Evolutionary conservation across 2,888 invertebrate genomes (phyloP).

Genomic region (Pachliopta kotzebuea): DNA sequence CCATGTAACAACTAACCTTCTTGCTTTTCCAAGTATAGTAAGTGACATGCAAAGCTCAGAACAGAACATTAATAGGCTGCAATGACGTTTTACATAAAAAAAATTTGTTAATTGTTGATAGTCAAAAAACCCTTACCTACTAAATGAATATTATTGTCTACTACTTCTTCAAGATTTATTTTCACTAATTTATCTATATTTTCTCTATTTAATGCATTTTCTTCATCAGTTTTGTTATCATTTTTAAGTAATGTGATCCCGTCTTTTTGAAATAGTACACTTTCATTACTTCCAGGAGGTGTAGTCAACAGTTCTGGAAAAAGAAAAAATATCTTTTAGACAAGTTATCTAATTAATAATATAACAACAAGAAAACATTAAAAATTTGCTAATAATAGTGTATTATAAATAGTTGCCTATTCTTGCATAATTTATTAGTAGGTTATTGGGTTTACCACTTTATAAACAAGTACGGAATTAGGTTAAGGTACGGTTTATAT

Average conservation of each 20-base stretch:
- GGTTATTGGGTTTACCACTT: background rate
- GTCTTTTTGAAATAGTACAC: slow-evolving; percentile 79
- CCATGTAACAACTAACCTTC: too few relatives aligned
- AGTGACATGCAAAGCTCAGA: too few relatives aligned
- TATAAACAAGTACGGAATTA: too few relatives aligned
- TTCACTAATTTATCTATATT: slow-evolving; percentile 55
- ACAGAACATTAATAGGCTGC: too few relatives aligned
- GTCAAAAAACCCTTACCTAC: slow-evolving; percentile 55
- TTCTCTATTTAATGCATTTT: slow-evolving; percentile 42
- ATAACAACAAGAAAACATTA: background rate
- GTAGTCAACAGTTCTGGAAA: slow-evolving; percentile 78
- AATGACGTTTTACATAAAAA: too few relatives aligned
- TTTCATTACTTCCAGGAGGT: slow-evolving; percentile 85
- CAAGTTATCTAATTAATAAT: background rate
- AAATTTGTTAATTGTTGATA: too few relatives aligned
- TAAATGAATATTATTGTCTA: slow-evolving; percentile 81
- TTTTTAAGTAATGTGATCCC: slow-evolving; percentile 68
- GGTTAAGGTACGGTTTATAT: too few relatives aligned
- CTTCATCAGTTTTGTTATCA: slow-evolving; percentile 32
- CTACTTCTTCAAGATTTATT: slow-evolving; percentile 81
- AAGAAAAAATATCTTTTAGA: background rate
- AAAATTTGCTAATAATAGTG: background rate
- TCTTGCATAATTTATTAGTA: background rate
- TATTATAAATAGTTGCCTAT: background rate
- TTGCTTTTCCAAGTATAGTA: too few relatives aligned